Evolutionary conservation across 2,888 invertebrate genomes (phyloP).

Genomic region (Diarsia brunnea): DNA sequence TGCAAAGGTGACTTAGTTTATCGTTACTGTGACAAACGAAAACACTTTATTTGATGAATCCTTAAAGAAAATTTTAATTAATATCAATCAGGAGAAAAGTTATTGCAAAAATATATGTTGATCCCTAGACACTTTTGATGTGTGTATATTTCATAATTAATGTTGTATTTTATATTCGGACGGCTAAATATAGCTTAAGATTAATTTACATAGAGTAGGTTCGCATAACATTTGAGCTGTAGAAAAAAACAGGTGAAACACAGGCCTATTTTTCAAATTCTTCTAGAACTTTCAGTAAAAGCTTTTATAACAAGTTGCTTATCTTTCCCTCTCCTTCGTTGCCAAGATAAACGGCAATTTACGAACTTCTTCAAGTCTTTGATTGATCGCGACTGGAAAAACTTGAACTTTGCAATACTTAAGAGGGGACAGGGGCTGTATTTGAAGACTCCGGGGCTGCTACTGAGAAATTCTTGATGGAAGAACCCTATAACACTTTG

Average conservation of each 20-base stretch:
- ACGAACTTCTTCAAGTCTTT: slow-evolving; percentile 74
- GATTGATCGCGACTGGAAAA: slow-evolving; percentile 71
- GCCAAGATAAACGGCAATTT: slow-evolving; percentile 77
- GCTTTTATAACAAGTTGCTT: slow-evolving; percentile 76
- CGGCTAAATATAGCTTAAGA: not conserved
- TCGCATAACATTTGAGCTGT: slow-evolving; percentile 30
- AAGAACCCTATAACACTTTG: not conserved
- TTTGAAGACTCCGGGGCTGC: not conserved
- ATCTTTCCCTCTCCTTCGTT: slow-evolving; percentile 75
- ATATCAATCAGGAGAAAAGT: no score
- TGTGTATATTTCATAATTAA: not conserved
- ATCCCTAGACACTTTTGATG: no score
- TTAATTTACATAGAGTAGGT: slow-evolving; percentile 3
- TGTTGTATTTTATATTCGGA: not conserved
- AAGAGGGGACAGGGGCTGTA: not conserved
- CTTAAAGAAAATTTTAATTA: no score
- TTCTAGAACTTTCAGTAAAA: slow-evolving; percentile 69
- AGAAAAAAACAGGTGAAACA: slow-evolving; percentile 16
- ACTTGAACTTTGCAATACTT: slow-evolving; percentile 8
- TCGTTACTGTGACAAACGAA: no score
- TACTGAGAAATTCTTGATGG: not conserved
- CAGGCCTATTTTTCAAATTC: not conserved
- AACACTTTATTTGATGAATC: no score
- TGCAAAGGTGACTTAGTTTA: no score
- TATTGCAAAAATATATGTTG: no score